phyloP scores from a whole-genome alignment of 2,888 invertebrate genomes.

The Nemurella pictetii region DNA sequence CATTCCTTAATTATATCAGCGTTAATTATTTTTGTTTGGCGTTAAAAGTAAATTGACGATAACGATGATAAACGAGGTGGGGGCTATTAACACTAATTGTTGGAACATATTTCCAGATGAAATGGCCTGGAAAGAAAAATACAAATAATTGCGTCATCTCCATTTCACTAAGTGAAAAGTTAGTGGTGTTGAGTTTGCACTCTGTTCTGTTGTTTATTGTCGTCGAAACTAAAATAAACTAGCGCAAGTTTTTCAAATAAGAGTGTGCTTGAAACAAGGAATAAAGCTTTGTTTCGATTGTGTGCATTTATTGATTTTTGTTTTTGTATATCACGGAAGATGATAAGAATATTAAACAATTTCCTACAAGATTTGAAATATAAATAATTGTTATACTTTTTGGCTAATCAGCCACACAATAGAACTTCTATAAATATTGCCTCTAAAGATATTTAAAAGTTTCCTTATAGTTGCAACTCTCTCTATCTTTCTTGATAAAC shows the following conservation, averaged over 20 bases:
- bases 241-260: neutral
- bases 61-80: constrained; percentile 18
- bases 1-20: constrained; percentile 11
- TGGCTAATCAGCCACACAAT: too few relatives aligned
- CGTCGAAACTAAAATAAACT: neutral
- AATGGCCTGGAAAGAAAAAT: neutral
- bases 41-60: neutral
- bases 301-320: too few relatives aligned
- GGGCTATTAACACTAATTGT: constrained; percentile 4
- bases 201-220: neutral
- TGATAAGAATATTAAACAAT: too few relatives aligned
- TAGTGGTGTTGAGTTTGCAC: neutral
- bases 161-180: neutral
- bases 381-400: too few relatives aligned
- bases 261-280: too few relatives aligned
- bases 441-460: too few relatives aligned
- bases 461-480: too few relatives aligned
- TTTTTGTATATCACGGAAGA: too few relatives aligned
- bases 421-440: too few relatives aligned
- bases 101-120: neutral
- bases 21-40: constrained; percentile 27
- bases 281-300: too few relatives aligned
- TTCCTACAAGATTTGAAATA: too few relatives aligned
- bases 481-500: too few relatives aligned
- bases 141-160: neutral